These are phyloP conservation scores for Stichopus chloronotus DNA, from an alignment of 35 echinoderm and acorn worm genomes.

Conservation along the genomic window DNA sequence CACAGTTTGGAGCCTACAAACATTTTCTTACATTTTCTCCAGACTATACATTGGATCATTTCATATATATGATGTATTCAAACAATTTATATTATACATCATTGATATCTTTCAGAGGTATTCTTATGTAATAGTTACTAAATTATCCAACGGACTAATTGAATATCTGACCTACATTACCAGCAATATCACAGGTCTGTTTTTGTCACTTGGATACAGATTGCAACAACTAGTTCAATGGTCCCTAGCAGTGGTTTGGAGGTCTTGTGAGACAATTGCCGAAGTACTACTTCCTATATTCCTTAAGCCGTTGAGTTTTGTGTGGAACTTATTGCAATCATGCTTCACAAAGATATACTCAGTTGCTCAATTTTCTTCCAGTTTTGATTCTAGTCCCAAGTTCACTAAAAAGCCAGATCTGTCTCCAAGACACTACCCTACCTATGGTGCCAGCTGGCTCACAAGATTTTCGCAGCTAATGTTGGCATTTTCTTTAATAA, in stretches of 20 bases:
- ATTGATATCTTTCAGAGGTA: neutral
- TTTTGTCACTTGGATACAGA: neutral
- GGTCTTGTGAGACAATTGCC: neutral
- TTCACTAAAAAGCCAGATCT: neutral
- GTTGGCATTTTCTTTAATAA: conserved; percentile 10
- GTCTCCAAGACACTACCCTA: neutral
- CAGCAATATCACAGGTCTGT: neutral
- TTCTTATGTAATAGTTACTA: neutral
- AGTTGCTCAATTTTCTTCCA: neutral
- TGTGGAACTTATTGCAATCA: neutral
- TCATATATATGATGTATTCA: neutral
- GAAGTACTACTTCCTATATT: neutral
- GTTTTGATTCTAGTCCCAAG: neutral
- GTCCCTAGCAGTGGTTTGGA: neutral
- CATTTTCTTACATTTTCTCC: neutral
- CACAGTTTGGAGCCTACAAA: neutral
- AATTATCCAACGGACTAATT: neutral
- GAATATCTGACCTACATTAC: neutral
- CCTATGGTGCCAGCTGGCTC: conserved; percentile 14
- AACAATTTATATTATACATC: neutral
- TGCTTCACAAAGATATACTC: neutral
- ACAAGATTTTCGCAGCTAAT: conserved; percentile 37
- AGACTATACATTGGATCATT: neutral
- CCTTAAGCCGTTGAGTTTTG: neutral
- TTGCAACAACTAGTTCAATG: neutral